Evolutionary conservation across 2,113 vertebrate genomes (phyloP).

Genomic region (Hippocampus mohnikei): DNA sequence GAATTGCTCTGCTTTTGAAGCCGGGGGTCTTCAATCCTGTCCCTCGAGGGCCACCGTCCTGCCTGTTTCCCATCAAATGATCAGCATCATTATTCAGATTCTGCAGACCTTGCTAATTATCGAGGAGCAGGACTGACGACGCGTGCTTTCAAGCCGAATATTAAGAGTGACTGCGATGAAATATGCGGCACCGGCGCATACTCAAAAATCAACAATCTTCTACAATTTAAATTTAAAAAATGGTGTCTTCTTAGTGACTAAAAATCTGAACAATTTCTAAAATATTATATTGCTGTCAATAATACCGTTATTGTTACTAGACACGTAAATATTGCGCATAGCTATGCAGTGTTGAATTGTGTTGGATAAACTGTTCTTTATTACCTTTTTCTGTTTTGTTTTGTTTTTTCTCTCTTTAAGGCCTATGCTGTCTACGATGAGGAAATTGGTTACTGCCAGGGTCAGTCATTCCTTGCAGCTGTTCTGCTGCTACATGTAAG

Average conservation of each 20-base stretch:
- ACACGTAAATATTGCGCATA: not conserved
- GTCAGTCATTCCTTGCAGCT: constrained; percentile 95
- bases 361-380: not conserved
- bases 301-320: not conserved
- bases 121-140: too few relatives aligned
- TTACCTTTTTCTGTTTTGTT: not conserved
- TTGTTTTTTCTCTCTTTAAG: constrained; percentile 53
- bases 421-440: constrained; percentile 97
- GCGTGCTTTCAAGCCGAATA: too few relatives aligned
- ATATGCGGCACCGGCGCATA: not conserved
- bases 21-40: too few relatives aligned
- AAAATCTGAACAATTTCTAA: not conserved
- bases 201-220: not conserved
- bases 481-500: constrained; percentile 95
- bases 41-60: too few relatives aligned
- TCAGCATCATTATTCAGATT: too few relatives aligned
- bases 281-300: not conserved
- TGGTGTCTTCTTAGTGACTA: not conserved
- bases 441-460: constrained; percentile 98
- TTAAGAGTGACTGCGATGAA: not conserved
- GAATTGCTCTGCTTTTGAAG: too few relatives aligned
- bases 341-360: too few relatives aligned
- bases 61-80: too few relatives aligned
- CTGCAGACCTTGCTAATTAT: too few relatives aligned
- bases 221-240: not conserved